Conservation (phyloP, 2,888 invertebrate genomes). For the Tenthredo mesomela region DNA sequence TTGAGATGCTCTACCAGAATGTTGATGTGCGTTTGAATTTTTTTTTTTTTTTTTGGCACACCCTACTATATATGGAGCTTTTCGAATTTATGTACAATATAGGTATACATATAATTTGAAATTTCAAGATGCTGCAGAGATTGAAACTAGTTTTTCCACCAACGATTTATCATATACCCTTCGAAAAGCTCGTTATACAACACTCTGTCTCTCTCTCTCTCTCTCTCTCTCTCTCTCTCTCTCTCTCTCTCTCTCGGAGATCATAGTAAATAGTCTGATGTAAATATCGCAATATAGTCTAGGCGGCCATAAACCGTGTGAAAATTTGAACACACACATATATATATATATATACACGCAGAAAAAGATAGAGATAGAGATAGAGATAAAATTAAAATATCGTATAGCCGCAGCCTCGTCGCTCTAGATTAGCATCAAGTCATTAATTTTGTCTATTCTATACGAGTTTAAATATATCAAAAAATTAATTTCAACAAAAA, state of each 20-base stretch:
- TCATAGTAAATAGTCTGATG: neutral
- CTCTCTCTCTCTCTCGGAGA: neutral
- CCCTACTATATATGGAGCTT: too few relatives aligned
- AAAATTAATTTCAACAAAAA: too few relatives aligned
- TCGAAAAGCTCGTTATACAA: slow-evolving; percentile 6
- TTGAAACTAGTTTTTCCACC: slow-evolving; percentile 27
- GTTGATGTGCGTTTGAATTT: too few relatives aligned
- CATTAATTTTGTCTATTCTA: too few relatives aligned
- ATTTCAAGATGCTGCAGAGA: neutral
- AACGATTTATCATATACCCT: slow-evolving; percentile 8
- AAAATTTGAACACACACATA: neutral
- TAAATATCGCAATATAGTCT: neutral
- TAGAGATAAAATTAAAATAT: neutral
- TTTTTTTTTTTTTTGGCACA: too few relatives aligned
- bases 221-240: neutral
- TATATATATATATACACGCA: neutral
- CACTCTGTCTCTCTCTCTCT: neutral
- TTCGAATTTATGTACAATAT: neutral
- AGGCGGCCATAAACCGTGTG: slow-evolving; percentile 31
- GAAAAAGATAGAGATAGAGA: neutral
- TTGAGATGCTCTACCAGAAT: too few relatives aligned
- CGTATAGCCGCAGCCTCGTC: neutral
- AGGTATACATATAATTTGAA: neutral
- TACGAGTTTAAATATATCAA: too few relatives aligned
- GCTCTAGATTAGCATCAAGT: too few relatives aligned